These are phyloP conservation scores for Herminia tarsipennalis DNA, from an alignment of 2,888 invertebrate species.

Conservation along the genomic window DNA sequence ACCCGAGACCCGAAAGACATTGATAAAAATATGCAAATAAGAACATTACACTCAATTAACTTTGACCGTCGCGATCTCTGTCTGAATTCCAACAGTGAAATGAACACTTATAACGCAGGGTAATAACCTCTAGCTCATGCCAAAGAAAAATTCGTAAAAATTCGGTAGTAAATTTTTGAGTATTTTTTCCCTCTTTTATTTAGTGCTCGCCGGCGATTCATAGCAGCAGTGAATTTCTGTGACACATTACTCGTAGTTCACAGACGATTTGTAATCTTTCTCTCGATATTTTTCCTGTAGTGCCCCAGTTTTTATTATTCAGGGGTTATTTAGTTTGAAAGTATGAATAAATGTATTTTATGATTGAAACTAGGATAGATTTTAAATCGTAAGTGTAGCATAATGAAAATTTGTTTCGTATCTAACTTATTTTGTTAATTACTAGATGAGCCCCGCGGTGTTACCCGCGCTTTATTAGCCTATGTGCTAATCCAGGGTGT, in stretches of 20 bases:
- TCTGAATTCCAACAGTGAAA: slow-evolving; percentile 38
- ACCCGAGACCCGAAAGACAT: slow-evolving; percentile 18
- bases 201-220: slow-evolving; percentile 36
- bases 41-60: slow-evolving; percentile 47
- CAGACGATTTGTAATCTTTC: slow-evolving; percentile 40
- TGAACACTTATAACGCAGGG: slow-evolving; percentile 39
- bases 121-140: slow-evolving; percentile 40
- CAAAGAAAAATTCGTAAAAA: slow-evolving; percentile 41
- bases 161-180: slow-evolving; percentile 36
- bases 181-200: slow-evolving; percentile 42
- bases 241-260: slow-evolving; percentile 42
- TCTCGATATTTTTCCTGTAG: slow-evolving; percentile 40
- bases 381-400: background rate
- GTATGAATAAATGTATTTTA: slow-evolving; percentile 23
- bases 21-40: slow-evolving; percentile 46
- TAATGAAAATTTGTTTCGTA: too few species aligned
- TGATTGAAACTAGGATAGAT: background rate
- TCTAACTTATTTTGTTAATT: too few species aligned
- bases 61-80: slow-evolving; percentile 28
- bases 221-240: slow-evolving; percentile 45
- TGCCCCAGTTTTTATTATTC: slow-evolving; percentile 36
- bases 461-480: too few species aligned
- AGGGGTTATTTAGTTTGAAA: slow-evolving; percentile 31
- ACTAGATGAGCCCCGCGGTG: too few species aligned
- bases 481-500: too few species aligned